Evolutionary conservation across 2,113 vertebrate genomes (phyloP).

Genomic region (Phyllostomus hastatus): DNA sequence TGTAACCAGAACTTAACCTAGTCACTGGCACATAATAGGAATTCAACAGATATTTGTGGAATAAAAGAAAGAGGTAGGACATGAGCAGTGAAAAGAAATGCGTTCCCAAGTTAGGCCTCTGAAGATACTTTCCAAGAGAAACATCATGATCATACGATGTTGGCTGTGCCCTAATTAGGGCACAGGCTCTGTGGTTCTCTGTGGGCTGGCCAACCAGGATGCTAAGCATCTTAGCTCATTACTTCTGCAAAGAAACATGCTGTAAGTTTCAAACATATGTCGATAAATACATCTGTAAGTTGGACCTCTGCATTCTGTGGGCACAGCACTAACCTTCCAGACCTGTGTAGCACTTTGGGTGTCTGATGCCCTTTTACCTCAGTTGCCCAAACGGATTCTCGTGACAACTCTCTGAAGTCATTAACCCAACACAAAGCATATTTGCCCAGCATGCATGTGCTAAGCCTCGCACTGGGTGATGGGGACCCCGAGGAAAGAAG

Average conservation of each 20-base stretch:
- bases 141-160: not conserved
- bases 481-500: not conserved
- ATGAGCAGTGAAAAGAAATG: not conserved
- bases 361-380: not conserved
- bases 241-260: not conserved
- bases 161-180: not conserved
- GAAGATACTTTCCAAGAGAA: not conserved
- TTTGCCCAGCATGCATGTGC: not conserved
- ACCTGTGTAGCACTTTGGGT: not conserved
- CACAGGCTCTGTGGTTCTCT: not conserved
- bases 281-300: not conserved
- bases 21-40: not conserved
- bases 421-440: not conserved
- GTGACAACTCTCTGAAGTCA: not conserved
- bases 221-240: not conserved
- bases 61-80: not conserved
- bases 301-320: not conserved
- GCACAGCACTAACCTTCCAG: not conserved
- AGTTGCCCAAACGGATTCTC: not conserved
- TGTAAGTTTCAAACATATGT: not conserved
- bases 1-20: not conserved
- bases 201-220: not conserved
- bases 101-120: not conserved
- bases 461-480: not conserved
- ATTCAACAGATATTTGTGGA: not conserved